Base-by-base conservation (phyloP, 2,888 invertebrate genomes). In the Oscheius onirici region DNA sequence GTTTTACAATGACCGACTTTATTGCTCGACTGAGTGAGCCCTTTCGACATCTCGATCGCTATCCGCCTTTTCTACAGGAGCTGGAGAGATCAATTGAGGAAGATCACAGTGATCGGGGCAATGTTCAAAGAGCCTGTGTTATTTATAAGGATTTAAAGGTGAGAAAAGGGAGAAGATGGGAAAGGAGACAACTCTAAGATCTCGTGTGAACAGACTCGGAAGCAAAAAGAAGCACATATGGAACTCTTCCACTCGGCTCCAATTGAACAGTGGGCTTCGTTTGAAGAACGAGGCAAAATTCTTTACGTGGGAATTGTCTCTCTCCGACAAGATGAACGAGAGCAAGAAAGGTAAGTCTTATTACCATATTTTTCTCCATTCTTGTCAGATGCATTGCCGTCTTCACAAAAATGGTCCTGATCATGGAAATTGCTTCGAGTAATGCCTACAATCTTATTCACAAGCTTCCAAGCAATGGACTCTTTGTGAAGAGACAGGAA, bases 61-160 rank as follows among this genome's bases (percentile, higher is more conserved):
- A 97, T 89, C 93, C 95, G 1, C 74, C 63, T 71, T 84, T 90
- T 92, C 90, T 97, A 63, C 95, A 97, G 88, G 97, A 99, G 88
- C 89, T 97, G 74, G 96, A 97, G 83, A 91, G 97, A 73, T 96
- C 97, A 88, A 93, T 97, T 68, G 95, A 95, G 89, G 95, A 95
- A 88, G 93, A 93, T 79, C 96, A 99, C 89, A 92, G 93, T 0
- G 99, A 99, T 89, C 91, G 97, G 79, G 97, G 97, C 0, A 97
- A 99, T 88, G 94, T 96, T 0, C 97, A 97, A 89, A 91, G 97
- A 78, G 95, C 97, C 52, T 93, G 95, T 76, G 92, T 93, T 80
- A 94, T 97, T 44, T 99, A 94, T 88, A 94, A 95, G 88, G 96
- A 97, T 85, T 93, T 99, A 86, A 93, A 94, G 82, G 95, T 95